These are phyloP conservation scores for Lophochroa leadbeateri DNA, from an alignment of 2,113 vertebrate genomes.

Conservation along the genomic window DNA sequence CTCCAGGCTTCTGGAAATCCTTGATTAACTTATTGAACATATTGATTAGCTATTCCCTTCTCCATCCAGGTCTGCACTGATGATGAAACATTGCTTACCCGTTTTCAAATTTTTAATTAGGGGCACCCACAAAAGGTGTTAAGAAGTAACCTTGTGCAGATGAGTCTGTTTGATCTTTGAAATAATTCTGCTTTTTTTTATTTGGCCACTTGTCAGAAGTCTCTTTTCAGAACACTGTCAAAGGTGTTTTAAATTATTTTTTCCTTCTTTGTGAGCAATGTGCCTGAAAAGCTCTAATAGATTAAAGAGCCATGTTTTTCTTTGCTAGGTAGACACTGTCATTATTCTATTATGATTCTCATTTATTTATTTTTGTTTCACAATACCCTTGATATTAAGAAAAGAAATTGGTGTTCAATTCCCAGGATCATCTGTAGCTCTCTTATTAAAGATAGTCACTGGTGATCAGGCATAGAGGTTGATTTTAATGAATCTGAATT, in stretches of 20 bases:
- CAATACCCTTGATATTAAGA: constrained; percentile 38
- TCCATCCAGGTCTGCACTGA: not conserved
- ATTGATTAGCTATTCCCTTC: not conserved
- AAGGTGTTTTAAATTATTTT: constrained; percentile 45
- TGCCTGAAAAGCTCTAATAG: not conserved
- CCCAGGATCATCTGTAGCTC: constrained; percentile 41
- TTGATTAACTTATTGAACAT: not conserved
- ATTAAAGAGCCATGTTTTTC: constrained; percentile 18
- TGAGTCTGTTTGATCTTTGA: not conserved
- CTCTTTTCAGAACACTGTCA: not conserved
- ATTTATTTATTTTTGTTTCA: constrained; percentile 68
- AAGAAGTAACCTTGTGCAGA: not conserved
- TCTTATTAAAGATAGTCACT: constrained; percentile 54
- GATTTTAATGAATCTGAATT: constrained; percentile 55
- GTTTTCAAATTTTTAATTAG: not conserved
- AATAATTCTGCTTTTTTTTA: not conserved
- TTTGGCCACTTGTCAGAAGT: not conserved
- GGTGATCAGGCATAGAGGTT: constrained; percentile 29
- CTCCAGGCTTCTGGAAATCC: not conserved
- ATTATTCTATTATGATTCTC: constrained; percentile 37
- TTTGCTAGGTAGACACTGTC: constrained; percentile 6
- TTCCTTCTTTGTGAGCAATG: not conserved
- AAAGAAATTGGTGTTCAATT: constrained; percentile 64
- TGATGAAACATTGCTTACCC: not conserved
- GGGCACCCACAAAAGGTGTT: not conserved